Conservation (phyloP, 2,888 invertebrate species). For the Aphidius colemani region DNA sequence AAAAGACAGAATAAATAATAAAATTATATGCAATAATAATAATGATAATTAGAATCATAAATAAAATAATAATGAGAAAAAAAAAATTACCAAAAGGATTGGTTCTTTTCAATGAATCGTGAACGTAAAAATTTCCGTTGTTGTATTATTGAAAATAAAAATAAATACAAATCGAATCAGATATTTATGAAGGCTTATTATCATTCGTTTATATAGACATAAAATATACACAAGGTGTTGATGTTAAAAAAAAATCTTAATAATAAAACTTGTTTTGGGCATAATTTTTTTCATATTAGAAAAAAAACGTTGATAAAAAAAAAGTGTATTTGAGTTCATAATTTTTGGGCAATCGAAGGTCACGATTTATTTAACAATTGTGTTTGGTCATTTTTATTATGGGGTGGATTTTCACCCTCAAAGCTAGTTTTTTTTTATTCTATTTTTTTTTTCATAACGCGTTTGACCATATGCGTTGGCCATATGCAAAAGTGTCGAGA, state of each 20-base stretch:
- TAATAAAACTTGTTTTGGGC: too few relatives aligned
- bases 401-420: too few relatives aligned
- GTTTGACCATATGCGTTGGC: slow-evolving; percentile 57
- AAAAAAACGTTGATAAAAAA: too few relatives aligned
- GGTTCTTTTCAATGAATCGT: too few relatives aligned
- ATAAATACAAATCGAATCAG: slow-evolving; percentile 17
- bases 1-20: not conserved
- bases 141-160: not conserved
- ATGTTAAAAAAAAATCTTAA: too few relatives aligned
- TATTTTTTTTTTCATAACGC: slow-evolving; percentile 45
- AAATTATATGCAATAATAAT: not conserved
- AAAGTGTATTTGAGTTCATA: not conserved
- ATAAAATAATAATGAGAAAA: not conserved
- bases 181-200: slow-evolving; percentile 23
- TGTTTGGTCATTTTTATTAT: slow-evolving; percentile 49
- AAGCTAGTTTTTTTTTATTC: too few relatives aligned
- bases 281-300: too few relatives aligned
- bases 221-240: too few relatives aligned
- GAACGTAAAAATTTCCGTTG: too few relatives aligned
- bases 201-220: too few relatives aligned
- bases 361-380: not conserved
- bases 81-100: slow-evolving; percentile 1
- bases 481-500: slow-evolving; percentile 48
- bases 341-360: not conserved
- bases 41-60: too few relatives aligned